Evolutionary conservation across 2,113 vertebrate species (phyloP).

Genomic region (Climacteris rufus): DNA sequence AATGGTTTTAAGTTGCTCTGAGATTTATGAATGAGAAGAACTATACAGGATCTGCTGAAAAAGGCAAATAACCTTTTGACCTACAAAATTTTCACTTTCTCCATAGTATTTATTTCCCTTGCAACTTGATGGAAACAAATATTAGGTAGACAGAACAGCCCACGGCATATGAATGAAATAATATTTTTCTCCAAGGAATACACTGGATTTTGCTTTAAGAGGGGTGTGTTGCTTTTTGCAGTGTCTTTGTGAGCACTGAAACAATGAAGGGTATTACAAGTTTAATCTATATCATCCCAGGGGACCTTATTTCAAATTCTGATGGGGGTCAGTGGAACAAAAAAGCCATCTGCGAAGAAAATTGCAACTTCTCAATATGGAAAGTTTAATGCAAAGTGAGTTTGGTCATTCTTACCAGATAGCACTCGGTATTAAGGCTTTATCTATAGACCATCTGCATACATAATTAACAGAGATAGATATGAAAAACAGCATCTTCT

Average conservation of each 20-base stretch:
- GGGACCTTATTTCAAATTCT: conserved; percentile 49
- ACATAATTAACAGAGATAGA: neutral
- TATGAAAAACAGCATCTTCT: neutral
- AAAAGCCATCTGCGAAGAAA: conserved; percentile 44
- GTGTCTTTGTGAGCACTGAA: conserved; percentile 1
- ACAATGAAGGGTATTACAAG: conserved; percentile 19
- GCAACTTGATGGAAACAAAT: neutral
- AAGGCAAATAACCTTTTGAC: neutral
- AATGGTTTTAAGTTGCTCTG: neutral
- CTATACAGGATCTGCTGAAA: neutral
- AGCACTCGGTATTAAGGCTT: neutral
- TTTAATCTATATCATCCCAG: conserved; percentile 17
- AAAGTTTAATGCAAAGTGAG: conserved; percentile 18
- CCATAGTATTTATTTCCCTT: neutral
- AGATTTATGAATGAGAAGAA: neutral
- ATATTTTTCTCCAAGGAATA: neutral
- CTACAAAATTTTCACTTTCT: neutral
- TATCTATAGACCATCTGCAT: neutral
- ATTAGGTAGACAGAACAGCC: neutral
- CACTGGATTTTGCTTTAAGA: neutral
- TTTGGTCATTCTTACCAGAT: neutral
- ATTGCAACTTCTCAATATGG: neutral
- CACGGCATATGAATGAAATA: neutral
- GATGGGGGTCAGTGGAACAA: conserved; percentile 23
- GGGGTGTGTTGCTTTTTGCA: neutral